Evolutionary conservation across 2,888 invertebrate genomes (phyloP), one percentile per base, ranked within the genome.

Genomic region (Rapana venosa): DNA sequence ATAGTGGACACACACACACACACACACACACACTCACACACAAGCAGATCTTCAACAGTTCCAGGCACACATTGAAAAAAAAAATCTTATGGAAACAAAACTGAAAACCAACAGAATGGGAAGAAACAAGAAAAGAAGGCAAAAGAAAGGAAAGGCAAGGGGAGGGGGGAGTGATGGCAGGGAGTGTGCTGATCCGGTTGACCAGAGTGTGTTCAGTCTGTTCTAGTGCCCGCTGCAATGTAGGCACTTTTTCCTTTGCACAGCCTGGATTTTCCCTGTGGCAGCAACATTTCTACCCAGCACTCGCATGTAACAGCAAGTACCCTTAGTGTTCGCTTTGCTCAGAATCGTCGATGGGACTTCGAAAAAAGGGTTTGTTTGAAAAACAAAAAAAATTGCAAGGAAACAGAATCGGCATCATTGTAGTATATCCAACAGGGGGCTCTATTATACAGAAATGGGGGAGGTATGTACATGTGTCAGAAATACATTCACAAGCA

Each of bases 211-310:
- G 61, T 61, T 66, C 32, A 66, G 66, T 86, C 66, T 86, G 86
- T 86, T 86, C 5, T 86, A 86, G 86, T 86, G 86, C 58, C 86
- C 85, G 17, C 66, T 61, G 20, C 66, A 66, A 30, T 66, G 66
- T 56, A 35, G 86, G 35, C 66, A 66, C 61, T 66, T 32, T 66
- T 86, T 86, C 61, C 26, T 56, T 86, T 32, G 56, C 32, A 35
- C 32, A 58, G 61, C 86, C 86, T 61, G 66, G 56, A 66, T 86
- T 61, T 66, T 66, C n/a, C 35, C 20, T 36, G 30, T 30, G 58
- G 13, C 61, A 85, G 13, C 61, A 85, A 86, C 32, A 35, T 66
- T 22, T 20, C 32, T 86, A 26, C 58, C 61, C 15, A 5, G 36
- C 81, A 30, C 47, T 47, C 36, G 81, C 13, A 47, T 35, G 8